These are phyloP conservation scores for Cinclus mexicanus DNA, from an alignment of 2,113 vertebrate species.

Conservation along the genomic window DNA sequence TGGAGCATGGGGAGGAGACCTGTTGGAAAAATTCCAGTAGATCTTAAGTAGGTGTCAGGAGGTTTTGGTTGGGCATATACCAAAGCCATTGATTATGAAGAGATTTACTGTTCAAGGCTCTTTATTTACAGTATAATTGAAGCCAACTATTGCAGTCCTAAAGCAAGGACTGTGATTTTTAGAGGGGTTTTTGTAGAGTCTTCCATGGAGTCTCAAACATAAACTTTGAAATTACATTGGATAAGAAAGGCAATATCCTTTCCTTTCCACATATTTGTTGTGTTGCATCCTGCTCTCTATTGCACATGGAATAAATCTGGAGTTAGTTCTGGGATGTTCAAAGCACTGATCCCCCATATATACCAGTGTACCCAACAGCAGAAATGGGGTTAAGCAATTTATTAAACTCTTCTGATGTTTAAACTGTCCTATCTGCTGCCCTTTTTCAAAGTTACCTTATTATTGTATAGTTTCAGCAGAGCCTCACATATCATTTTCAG, in stretches of 20 bases:
- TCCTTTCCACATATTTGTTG: conserved; percentile 4
- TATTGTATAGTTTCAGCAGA: conserved; percentile 10
- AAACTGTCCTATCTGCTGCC: background rate
- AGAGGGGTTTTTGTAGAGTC: background rate
- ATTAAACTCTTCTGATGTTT: conserved; percentile 37
- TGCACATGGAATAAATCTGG: background rate
- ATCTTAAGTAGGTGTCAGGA: background rate
- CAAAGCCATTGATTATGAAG: conserved; percentile 54
- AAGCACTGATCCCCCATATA: background rate
- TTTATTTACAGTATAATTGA: conserved; percentile 57
- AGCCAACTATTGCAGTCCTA: conserved; percentile 42
- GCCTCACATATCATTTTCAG: background rate
- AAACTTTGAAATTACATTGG: conserved; percentile 50
- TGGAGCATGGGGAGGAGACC: background rate
- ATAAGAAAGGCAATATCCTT: conserved; percentile 51
- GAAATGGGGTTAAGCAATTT: background rate
- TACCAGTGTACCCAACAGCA: background rate
- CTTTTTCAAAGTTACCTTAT: background rate
- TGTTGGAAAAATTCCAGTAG: background rate
- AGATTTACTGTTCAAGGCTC: conserved; percentile 43
- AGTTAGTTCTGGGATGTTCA: background rate
- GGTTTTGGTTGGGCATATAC: conserved; percentile 5
- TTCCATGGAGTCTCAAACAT: conserved; percentile 2
- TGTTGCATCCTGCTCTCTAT: background rate
- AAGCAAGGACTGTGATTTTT: conserved; percentile 30